Base-by-base conservation (phyloP, 1,140 invertebrate genomes). In the Spodoptera litura region DNA sequence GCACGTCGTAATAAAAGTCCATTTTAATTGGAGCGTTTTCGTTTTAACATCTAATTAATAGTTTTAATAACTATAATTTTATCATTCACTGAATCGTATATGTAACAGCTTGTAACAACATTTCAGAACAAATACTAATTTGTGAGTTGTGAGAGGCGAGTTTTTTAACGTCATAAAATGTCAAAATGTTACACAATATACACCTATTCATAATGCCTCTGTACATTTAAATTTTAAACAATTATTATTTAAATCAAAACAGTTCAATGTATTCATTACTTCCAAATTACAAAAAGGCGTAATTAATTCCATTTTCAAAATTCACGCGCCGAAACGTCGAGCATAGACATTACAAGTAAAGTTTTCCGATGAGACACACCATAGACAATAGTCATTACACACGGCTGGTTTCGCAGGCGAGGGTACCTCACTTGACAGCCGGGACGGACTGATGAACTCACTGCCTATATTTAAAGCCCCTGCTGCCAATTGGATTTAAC, bases 381-480 rank as follows among this genome's bases (percentile, higher is more conserved):
- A 91, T 88, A 94, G 92, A 94, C 91, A 94, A 94, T 62, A 87
- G 86, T 88, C 89, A 93, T 94, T 93, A 93, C 88, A 93, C 88
- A 92, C 87, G 91, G 88, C 12, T 80, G 89, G 91, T 87, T 92
- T 91, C 85, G 85, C 38, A 44, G 38, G 6, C 89, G 87, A 89
- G 83, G 88, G 87, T 84, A 81, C 89, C 89, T 88, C 88, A n/a
- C 89, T 89, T 92, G 88, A 90, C 89, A 90, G 80, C 83, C 64
- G 84, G 64, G 83, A 78, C 81, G 87, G 90, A 88, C 89, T 92
- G 91, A 91, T 91, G 89, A 91, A 93, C 92, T n/a, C 52, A 25
- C 59, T 64, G 56, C n/a, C 31, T 27, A 11, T 77, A 62, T 77
- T 72, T 77, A 77, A 66, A 55, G 74, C 74, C 66, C 74, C 74